Evolutionary conservation across 2,888 invertebrate genomes (phyloP).

Genomic region (Tigriopus californicus): DNA sequence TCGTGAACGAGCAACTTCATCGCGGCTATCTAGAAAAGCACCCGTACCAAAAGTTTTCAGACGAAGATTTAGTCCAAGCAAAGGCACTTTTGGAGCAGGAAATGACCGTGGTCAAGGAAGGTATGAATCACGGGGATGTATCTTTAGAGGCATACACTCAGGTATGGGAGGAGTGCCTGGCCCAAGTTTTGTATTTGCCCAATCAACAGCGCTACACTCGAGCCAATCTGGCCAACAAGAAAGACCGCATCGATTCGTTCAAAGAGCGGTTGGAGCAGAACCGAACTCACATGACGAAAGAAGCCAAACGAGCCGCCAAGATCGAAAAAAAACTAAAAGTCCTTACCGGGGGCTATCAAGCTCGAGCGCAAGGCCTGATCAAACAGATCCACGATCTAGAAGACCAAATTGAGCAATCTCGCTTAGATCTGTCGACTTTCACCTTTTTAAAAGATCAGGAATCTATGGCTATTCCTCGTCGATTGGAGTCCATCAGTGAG

Average conservation of each 20-base stretch:
- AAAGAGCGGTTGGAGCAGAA: conserved; percentile 84
- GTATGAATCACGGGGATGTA: conserved; percentile 89
- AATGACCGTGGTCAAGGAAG: conserved; percentile 71
- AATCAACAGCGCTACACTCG: conserved; percentile 80
- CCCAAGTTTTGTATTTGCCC: conserved; percentile 69
- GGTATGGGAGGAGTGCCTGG: conserved; percentile 92
- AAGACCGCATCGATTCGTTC: conserved; percentile 79
- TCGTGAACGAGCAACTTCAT: conserved; percentile 44
- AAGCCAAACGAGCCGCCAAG: conserved; percentile 89
- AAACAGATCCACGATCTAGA: conserved; percentile 70
- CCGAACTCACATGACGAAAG: conserved; percentile 82
- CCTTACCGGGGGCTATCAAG: conserved; percentile 53
- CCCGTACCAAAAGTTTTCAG: conserved; percentile 44
- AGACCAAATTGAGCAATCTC: conserved; percentile 75
- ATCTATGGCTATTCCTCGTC: conserved; percentile 65
- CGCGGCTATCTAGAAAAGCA: conserved; percentile 65
- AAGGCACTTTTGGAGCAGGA: conserved; percentile 49
- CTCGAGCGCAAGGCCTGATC: conserved; percentile 57
- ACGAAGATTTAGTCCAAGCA: conserved; percentile 30
- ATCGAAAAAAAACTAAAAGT: conserved; percentile 93
- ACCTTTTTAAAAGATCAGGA: conserved; percentile 75
- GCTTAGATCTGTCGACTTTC: conserved; percentile 74
- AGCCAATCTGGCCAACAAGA: conserved; percentile 83
- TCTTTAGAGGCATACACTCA: conserved; percentile 76
- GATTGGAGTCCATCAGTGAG: conserved; percentile 72